Base-by-base conservation (phyloP, 1,140 invertebrate genomes). In the Littorina saxatilis region DNA sequence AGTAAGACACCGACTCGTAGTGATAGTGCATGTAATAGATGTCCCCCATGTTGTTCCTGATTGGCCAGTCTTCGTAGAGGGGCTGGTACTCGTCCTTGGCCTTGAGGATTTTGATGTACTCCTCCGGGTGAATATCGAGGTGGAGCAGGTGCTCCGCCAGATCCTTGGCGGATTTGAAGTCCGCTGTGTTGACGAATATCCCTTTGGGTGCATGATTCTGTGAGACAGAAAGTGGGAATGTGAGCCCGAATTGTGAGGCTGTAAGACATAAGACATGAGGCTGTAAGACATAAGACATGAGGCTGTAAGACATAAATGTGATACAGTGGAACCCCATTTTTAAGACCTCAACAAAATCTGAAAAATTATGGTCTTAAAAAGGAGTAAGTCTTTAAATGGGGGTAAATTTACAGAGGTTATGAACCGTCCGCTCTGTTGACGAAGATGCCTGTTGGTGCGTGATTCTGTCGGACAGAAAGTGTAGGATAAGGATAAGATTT, bases 81-180 rank as follows among this genome's bases (percentile, higher is more conserved):
- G 74, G 20, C 35, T 81, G 40, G 40, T 82, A 84, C 66, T 79
- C 7, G 75, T 81, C 61, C 79, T 84, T 84, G 40, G 66, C 47
- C 40, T 50, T 29, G 13, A 84, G 70, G 39, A 77, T 52, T 32
- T 47, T 27, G 20, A 82, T 32, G 43, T 85, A 85, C 52, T 79
- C 73, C 23, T 78, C 68, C n/a, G 37, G 43, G 74, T 85, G 80
- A 11, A 15, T n/a, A 74, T 79, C 83, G 9, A 86, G 74, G 68
- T 83, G 82, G 29, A 79, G n/a, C 0, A 86, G 43, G 73, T 83
- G 76, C 17, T 82, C 77, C 1, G 85, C 85, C 37, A 87, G 73
- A 5, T 83, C 77, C 68, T 79, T 79, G n/a, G 80, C 75, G 2
- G 74, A 70, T 17, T 20, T 1, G 61, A 77, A 87, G 72, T 86